Percentiles rank a stretch among this genome's conserved stretches.
These are phyloP conservation scores for Zaprionus capensis DNA, from an alignment of 1,140 invertebrate species.

Conservation along the genomic window DNA sequence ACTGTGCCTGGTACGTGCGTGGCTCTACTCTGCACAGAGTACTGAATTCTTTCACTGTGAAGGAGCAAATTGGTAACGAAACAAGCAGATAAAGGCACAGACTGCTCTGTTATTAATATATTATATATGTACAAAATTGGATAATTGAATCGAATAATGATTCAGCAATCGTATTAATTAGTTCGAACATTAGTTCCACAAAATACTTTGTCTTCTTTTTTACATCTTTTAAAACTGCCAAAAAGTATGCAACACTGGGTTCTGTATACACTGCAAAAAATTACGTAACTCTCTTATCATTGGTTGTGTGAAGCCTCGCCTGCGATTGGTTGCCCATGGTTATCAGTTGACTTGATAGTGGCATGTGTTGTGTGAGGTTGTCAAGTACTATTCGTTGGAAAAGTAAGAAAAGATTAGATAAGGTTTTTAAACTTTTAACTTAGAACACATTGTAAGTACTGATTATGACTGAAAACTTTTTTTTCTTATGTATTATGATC, in stretches of 20 bases:
- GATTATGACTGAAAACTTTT: background rate
- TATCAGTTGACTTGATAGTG: background rate
- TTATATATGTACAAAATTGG: too few relatives aligned
- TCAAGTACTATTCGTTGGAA: background rate
- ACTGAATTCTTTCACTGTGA: accelerated
- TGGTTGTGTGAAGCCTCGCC: background rate
- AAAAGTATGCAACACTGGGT: conserved; percentile 14
- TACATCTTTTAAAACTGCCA: background rate
- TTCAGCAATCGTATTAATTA: background rate
- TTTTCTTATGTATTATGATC: background rate
- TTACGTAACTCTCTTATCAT: background rate
- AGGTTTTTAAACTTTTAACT: background rate
- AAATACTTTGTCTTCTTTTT: too few relatives aligned
- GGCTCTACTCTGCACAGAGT: too few relatives aligned
- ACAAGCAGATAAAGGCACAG: too few relatives aligned
- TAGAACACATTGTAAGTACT: background rate
- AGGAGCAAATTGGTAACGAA: too few relatives aligned
- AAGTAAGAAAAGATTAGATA: background rate
- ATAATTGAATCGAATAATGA: too few relatives aligned
- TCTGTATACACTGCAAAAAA: background rate
- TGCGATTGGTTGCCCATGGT: background rate
- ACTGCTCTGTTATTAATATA: too few relatives aligned
- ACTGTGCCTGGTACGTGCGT: too few relatives aligned
- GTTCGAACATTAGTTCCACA: too few relatives aligned
- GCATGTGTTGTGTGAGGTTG: background rate